These are phyloP conservation scores for Vimba vimba DNA, from an alignment of 2,113 vertebrate species.

Conservation along the genomic window DNA sequence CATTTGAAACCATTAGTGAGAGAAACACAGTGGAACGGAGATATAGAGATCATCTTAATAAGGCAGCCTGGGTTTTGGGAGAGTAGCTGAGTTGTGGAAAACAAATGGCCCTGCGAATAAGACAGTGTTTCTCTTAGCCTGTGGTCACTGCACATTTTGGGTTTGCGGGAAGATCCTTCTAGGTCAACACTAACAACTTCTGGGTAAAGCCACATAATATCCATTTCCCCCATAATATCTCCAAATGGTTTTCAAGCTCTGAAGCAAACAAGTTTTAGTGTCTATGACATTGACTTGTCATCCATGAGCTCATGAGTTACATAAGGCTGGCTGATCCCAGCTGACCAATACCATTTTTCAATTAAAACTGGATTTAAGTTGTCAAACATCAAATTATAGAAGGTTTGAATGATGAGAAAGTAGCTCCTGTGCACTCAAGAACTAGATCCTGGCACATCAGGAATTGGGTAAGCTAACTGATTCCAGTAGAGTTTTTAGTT, in stretches of 20 bases:
- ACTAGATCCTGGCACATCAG: neutral
- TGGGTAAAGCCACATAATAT: constrained; percentile 66
- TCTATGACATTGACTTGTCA: constrained; percentile 55
- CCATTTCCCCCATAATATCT: constrained; percentile 67
- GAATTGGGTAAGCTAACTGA: neutral
- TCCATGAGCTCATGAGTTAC: constrained; percentile 29
- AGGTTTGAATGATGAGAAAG: neutral
- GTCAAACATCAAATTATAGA: constrained; percentile 12
- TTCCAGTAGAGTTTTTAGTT: neutral
- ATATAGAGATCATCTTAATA: constrained; percentile 42
- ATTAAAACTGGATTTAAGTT: constrained; percentile 9
- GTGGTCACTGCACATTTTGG: constrained; percentile 65
- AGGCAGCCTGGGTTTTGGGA: constrained; percentile 11
- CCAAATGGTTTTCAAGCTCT: constrained; percentile 62
- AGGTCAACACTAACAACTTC: constrained; percentile 72
- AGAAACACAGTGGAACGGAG: constrained; percentile 3
- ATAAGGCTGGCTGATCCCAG: constrained; percentile 12
- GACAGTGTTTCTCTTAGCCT: constrained; percentile 53
- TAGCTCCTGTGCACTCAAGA: neutral
- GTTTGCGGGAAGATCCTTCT: constrained; percentile 67
- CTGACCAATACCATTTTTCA: neutral
- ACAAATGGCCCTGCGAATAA: constrained; percentile 36
- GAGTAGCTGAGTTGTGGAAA: constrained; percentile 4
- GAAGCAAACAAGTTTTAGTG: constrained; percentile 60
- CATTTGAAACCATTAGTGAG: constrained; percentile 8